Evolutionary conservation across 2,113 vertebrate genomes (phyloP), one percentile per base, ranked within the genome.

Genomic region (Hippocampus abdominalis): DNA sequence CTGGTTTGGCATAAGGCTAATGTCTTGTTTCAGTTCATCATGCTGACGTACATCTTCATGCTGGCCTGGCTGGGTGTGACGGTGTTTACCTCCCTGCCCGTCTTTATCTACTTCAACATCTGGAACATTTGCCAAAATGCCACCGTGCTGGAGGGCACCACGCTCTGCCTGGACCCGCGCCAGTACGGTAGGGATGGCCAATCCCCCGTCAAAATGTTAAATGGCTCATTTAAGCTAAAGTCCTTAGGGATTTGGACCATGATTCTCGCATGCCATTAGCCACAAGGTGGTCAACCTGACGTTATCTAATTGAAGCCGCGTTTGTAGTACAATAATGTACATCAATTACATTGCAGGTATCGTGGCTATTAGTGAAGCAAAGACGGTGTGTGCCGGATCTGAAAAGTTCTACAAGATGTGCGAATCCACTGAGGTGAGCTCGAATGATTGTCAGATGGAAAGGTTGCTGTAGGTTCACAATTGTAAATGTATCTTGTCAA

Each of bases 41-140:
- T 99, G 96, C 92, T 99, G 95, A 99, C 97, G 7, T 98, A 99
- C 88, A 92, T 98, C 84, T 99, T 99, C 91, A 98, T 98, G 96
- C 86, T 99, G 92, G 96, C 97, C 83, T 99, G 97, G 97, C 93
- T 99, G n/a, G 96, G 95, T 0, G 95, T 99, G 74, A 98, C 97
- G 1, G 96, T 95, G 8, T 98, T 99, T 80, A 99, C 96, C 71
- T 95, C 96, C 57, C 90, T 99, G 76, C 97, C 97, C 0, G 97
- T 99, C 86, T 99, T 97, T 79, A 96, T 98, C 91, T 99, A 98
- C 86, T 98, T 99, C 90, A 99, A 98, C 75, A 94, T 99, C 90
- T 99, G 97, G 97, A 98, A 94, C 81, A 95, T 99, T 84, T 99
- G 97, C 90, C 94, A 95, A 85, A 98, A 98, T 60, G 91, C 93